Evolutionary conservation across 92 coral and sea anemone species (phyloP).

Genomic region (Siderastrea siderea): DNA sequence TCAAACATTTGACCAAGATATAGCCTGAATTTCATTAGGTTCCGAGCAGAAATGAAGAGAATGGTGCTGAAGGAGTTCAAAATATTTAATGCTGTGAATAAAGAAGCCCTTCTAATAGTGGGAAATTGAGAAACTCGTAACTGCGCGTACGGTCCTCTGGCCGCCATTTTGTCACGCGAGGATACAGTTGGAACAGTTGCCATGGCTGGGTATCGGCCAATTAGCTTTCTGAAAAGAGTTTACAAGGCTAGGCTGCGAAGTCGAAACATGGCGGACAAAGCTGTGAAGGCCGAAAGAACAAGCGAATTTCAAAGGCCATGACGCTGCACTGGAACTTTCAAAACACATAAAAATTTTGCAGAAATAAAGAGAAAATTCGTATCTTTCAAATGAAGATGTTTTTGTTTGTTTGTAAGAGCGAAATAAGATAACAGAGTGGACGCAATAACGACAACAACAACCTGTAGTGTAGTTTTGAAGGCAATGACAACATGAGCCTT

Average conservation of each 20-base stretch:
- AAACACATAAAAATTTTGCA: background rate
- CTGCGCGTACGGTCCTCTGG: background rate
- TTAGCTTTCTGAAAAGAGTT: constrained; percentile 26
- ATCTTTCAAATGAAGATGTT: background rate
- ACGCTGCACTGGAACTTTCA: background rate
- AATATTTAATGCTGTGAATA: background rate
- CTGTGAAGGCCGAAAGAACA: background rate
- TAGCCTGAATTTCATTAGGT: background rate
- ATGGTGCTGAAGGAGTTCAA: background rate
- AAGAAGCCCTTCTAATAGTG: constrained; percentile 1
- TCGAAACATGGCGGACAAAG: background rate
- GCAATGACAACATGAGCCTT: background rate
- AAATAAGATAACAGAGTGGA: background rate
- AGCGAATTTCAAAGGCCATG: constrained; percentile 11
- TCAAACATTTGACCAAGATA: background rate
- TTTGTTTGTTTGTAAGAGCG: background rate
- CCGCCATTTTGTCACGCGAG: constrained; percentile 29
- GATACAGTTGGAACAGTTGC: constrained; percentile 15
- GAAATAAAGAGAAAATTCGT: background rate
- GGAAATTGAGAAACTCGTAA: constrained; percentile 39
- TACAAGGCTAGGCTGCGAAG: constrained; percentile 31
- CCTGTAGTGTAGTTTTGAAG: background rate
- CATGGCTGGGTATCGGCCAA: constrained; percentile 26
- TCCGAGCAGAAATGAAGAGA: constrained; percentile 22
- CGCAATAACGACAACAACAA: constrained; percentile 9